Evolutionary conservation across 2,113 vertebrate genomes (phyloP), one percentile per base, ranked within the genome.

Genomic region (Vidua chalybeata): DNA sequence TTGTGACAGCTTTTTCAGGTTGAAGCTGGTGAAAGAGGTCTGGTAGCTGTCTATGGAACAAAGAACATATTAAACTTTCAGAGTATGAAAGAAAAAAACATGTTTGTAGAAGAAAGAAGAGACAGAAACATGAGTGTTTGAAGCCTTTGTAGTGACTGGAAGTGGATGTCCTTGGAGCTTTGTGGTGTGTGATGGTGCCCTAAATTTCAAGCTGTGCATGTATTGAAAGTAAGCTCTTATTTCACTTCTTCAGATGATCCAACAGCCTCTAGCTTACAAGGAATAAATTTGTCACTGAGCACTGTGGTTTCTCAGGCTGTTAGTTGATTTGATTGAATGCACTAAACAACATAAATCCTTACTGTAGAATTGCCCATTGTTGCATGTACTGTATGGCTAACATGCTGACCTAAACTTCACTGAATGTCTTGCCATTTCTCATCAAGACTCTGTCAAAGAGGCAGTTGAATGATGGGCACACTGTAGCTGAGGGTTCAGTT

Each of bases 1-100:
- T 61, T 0, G 0, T 39, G 23, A 39, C 3, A 31, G 3, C 10
- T 77, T 80, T 84, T 95, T 33, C 12, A 35, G 18, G 33, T 68
- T 10, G 4, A 87, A 64, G 31, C 15, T 81, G 49, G 11, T 46
- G 23, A 28, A 82, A n/a, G 26, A 23, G 10, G 14, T 61, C 59
- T 61, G 37, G 63, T 31, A 46, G 8, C 9, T 66, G 15, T 75
- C 27, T 48, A 23, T 64, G 16, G 30, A 74, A 24, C 3, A 80
- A 56, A 39, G 23, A 79, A 13, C 12, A 14, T 19, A 6, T n/a
- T 72, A 61, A 73, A 14, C 16, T 74, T 68, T 45, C 7, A 31
- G 28, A n/a, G 14, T 54, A 23, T 55, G 48, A 76, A 79, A 58
- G n/a, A n/a, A 46, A 63, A 30, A 43, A 51, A 21, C 2, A 18